phyloP scores from a whole-genome alignment of 2,113 vertebrate species.

The Erinaceus europaeus region DNA sequence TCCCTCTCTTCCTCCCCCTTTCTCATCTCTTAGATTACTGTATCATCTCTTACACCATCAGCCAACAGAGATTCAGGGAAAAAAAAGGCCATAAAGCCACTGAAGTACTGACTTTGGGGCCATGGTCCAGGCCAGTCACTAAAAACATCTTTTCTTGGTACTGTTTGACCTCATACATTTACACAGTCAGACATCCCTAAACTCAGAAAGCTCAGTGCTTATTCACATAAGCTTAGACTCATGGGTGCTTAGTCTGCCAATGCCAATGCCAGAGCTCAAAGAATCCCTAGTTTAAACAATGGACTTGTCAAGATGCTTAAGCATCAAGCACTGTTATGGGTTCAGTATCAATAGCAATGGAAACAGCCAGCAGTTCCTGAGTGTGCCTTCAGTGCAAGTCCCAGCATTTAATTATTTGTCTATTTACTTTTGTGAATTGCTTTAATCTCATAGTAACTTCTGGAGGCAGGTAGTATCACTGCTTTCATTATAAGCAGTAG shows the following conservation, averaged over 20 bases:
- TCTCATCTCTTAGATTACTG: neutral
- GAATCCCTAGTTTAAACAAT: neutral
- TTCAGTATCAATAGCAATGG: too few relatives aligned
- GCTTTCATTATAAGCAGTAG: neutral
- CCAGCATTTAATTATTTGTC: too few relatives aligned
- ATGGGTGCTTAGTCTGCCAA: neutral
- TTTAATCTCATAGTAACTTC: neutral
- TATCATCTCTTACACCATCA: constrained; percentile 31
- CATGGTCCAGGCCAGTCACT: neutral
- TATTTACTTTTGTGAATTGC: too few relatives aligned
- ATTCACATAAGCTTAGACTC: neutral
- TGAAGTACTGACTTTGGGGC: neutral
- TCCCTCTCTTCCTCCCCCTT: too few relatives aligned
- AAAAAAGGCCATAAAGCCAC: neutral
- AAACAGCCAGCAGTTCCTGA: too few relatives aligned
- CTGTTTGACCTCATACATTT: constrained; percentile 27
- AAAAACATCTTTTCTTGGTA: neutral
- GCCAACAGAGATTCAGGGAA: neutral
- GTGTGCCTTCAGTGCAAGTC: too few relatives aligned
- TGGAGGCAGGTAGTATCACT: neutral
- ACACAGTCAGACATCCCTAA: neutral
- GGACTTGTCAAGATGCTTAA: too few relatives aligned
- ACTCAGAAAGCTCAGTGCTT: neutral
- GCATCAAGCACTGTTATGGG: too few relatives aligned
- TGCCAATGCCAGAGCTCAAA: neutral